Conservation (phyloP, 2,113 vertebrate genomes). For the Chaetura pelagica region DNA sequence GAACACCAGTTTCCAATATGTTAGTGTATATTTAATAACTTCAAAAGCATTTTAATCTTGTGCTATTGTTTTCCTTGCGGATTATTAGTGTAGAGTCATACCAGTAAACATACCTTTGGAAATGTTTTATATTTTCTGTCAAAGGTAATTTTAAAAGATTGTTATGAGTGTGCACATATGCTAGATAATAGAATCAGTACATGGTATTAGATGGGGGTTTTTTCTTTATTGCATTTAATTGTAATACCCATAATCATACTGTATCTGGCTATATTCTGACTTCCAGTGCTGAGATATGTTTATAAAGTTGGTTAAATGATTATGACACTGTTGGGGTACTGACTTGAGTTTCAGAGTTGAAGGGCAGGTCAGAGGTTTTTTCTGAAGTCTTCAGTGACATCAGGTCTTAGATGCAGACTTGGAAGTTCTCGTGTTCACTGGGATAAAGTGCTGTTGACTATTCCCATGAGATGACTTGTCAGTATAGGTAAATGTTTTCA, state of each 20-base stretch:
- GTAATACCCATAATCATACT: background rate
- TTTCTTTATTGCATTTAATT: background rate
- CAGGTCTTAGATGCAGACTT: background rate
- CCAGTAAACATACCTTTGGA: background rate
- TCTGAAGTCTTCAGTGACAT: background rate
- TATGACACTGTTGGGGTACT: background rate
- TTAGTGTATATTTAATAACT: background rate
- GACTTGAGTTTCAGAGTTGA: background rate
- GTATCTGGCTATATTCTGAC: background rate
- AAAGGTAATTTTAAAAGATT: background rate
- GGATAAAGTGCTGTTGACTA: background rate
- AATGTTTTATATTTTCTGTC: background rate
- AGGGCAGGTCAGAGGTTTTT: background rate
- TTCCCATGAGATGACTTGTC: background rate
- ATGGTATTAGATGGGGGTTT: background rate
- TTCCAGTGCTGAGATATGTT: background rate
- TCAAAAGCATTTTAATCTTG: background rate
- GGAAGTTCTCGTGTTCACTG: background rate
- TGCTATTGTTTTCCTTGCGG: background rate
- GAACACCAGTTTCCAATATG: background rate
- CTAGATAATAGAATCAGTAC: background rate
- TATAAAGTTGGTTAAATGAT: background rate
- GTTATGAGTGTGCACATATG: background rate
- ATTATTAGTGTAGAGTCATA: background rate
- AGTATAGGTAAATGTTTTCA: background rate